These are phyloP conservation scores for Silurus meridionalis DNA, from an alignment of 2,113 vertebrate genomes.

Conservation along the genomic window DNA sequence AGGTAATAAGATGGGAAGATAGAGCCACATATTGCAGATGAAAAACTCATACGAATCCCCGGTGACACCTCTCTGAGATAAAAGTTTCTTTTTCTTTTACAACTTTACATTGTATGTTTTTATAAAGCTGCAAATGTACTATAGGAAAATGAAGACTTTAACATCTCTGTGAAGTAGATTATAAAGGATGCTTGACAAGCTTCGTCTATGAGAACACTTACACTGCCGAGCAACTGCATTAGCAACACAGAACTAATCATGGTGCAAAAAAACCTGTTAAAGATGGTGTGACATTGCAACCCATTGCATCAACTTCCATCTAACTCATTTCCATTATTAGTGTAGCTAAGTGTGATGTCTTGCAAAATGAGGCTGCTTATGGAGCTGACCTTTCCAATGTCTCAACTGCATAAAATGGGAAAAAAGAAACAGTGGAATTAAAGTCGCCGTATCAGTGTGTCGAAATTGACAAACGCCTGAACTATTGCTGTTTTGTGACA, in stretches of 20 bases:
- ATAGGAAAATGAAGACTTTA: not conserved
- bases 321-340: not conserved
- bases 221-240: not conserved
- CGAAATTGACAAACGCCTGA: not conserved
- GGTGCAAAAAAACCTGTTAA: not conserved
- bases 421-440: slow-evolving; percentile 7
- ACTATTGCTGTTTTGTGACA: not conserved
- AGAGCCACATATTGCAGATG: slow-evolving; percentile 16
- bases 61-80: slow-evolving; percentile 6
- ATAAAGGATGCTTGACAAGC: not conserved
- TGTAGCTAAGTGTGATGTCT: not conserved
- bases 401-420: not conserved
- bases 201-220: not conserved
- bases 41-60: slow-evolving; percentile 21
- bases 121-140: not conserved
- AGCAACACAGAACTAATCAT: not conserved
- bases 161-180: not conserved
- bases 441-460: not conserved
- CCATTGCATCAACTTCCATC: slow-evolving; percentile 3
- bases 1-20: slow-evolving; percentile 38
- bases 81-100: slow-evolving; percentile 1
- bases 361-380: not conserved
- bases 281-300: not conserved
- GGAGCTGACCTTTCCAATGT: slow-evolving; percentile 21
- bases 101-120: not conserved